phyloP scores from a whole-genome alignment of 2,797 vertebrate species.

The Pteropus rufus region DNA sequence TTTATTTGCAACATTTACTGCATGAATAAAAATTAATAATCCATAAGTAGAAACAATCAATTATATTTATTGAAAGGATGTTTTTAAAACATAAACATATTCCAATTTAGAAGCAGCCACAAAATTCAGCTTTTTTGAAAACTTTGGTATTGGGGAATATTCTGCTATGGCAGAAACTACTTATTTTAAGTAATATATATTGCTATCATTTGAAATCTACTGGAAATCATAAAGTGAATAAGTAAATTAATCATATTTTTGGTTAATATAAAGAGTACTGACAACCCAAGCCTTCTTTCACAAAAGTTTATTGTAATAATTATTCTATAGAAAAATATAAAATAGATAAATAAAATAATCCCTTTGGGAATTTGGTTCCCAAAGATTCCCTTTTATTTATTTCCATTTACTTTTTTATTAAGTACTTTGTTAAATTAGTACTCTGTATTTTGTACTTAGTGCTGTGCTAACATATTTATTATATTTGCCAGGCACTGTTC shows the following conservation, averaged over 20 bases:
- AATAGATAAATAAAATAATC: neutral
- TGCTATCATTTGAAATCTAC: neutral
- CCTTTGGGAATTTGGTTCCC: neutral
- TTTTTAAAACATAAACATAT: neutral
- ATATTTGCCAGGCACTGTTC: neutral
- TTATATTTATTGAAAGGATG: neutral
- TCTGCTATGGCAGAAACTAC: neutral
- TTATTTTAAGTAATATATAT: neutral
- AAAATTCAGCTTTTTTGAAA: neutral
- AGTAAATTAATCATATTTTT: neutral
- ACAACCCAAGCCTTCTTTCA: neutral
- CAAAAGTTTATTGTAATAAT: neutral
- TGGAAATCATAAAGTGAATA: neutral
- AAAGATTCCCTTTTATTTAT: neutral
- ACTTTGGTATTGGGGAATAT: neutral
- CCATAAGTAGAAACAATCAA: neutral
- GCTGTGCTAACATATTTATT: neutral
- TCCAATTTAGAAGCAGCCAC: neutral
- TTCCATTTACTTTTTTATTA: neutral
- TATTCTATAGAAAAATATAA: neutral
- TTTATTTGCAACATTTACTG: neutral
- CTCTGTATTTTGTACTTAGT: neutral
- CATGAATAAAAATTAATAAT: neutral
- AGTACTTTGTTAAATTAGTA: neutral
- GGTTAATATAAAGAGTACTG: neutral